Evolutionary conservation across 2,797 vertebrate genomes (phyloP).

Genomic region (Artibeus jamaicensis): DNA sequence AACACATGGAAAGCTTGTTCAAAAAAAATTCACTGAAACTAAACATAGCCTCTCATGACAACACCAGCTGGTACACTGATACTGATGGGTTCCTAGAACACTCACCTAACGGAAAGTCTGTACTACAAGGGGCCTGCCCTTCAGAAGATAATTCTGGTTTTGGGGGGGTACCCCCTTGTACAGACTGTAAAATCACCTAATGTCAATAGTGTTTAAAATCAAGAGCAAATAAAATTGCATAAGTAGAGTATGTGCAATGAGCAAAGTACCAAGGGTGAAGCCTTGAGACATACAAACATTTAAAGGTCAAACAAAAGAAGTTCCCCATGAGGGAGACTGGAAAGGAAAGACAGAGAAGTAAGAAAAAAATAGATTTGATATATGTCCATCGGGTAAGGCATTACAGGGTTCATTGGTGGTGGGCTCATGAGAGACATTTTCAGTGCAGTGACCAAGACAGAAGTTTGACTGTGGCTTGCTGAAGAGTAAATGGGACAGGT

Average conservation of each 20-base stretch:
- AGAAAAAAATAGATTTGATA: neutral
- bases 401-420: neutral
- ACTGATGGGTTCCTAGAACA: neutral
- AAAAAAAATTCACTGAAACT: too few species aligned
- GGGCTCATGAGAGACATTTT: neutral
- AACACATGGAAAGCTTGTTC: too few species aligned
- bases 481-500: neutral
- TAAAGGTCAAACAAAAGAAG: neutral
- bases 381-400: neutral
- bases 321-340: neutral
- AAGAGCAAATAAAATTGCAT: neutral
- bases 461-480: neutral
- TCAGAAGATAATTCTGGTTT: neutral
- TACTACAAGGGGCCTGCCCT: neutral
- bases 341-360: neutral
- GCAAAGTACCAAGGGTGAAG: neutral
- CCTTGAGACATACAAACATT: neutral
- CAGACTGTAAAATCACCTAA: neutral
- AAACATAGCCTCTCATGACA: too few species aligned
- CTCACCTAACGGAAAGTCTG: neutral
- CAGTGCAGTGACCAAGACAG: neutral
- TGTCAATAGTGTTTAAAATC: neutral
- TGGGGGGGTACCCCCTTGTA: neutral
- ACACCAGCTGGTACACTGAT: too few species aligned
- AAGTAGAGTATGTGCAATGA: neutral